phyloP scores from a whole-genome alignment of 2,888 invertebrate species.

The Lithophane semibrunnea region DNA sequence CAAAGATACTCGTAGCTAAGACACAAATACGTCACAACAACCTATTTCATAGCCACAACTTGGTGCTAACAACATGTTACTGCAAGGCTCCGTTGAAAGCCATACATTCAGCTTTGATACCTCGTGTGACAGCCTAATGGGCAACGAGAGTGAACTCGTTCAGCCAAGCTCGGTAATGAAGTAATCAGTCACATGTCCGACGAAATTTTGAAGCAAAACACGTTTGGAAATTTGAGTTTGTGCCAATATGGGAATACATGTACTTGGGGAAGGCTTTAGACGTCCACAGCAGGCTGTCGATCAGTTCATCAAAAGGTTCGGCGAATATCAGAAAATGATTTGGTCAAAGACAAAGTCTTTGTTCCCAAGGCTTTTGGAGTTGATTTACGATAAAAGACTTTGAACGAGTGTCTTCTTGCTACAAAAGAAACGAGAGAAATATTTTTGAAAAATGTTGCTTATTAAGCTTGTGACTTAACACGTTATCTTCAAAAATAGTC shows the following conservation, averaged over 20 bases:
- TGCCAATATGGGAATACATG: conserved; percentile 51
- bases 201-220: conserved; percentile 56
- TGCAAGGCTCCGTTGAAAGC: conserved; percentile 39
- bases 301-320: conserved; percentile 28
- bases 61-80: conserved; percentile 32
- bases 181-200: conserved; percentile 61
- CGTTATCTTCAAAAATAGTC: background rate
- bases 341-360: conserved; percentile 25
- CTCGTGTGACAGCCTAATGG: conserved; percentile 57
- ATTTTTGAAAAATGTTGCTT: background rate
- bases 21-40: conserved; percentile 24
- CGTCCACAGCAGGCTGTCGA: conserved; percentile 24
- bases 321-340: conserved; percentile 43
- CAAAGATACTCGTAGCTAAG: background rate
- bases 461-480: background rate
- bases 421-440: background rate
- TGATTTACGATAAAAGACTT: conserved; percentile 18
- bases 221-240: conserved; percentile 55
- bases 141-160: conserved; percentile 54
- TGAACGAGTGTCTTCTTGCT: background rate
- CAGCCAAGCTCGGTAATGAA: conserved; percentile 53
- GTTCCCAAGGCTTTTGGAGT: background rate
- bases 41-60: conserved; percentile 17
- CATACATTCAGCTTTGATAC: conserved; percentile 60
- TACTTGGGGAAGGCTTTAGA: conserved; percentile 26